These are phyloP conservation scores for Mesocentrotus franciscanus DNA, from an alignment of 53 echinoderm and acorn worm genomes.

Conservation along the genomic window DNA sequence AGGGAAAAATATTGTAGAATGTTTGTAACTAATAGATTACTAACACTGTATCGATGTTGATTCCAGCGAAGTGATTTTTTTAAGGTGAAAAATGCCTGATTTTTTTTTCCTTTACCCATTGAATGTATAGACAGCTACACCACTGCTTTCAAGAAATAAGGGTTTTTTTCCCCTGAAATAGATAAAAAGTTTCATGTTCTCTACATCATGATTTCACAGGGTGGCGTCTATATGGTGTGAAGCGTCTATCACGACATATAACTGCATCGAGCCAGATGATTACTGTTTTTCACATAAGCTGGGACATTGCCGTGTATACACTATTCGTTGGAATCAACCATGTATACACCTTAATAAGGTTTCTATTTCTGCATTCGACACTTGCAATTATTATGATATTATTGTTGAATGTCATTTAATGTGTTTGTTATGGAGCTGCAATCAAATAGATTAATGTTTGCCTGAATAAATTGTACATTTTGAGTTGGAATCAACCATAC, in stretches of 20 bases:
- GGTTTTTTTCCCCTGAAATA: not conserved
- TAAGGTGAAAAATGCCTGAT: not conserved
- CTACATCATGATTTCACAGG: not conserved
- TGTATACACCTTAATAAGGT: no score
- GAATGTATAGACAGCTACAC: not conserved
- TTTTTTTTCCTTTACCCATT: not conserved
- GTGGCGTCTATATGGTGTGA: not conserved
- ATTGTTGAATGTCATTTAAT: no score
- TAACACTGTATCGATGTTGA: not conserved
- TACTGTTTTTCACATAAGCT: no score
- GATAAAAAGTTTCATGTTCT: not conserved
- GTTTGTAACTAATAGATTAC: not conserved
- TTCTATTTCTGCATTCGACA: no score
- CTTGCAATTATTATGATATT: no score
- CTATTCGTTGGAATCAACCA: no score
- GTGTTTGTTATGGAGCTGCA: no score
- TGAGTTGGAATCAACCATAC: not conserved
- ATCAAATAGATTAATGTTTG: no score
- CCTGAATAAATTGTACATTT: not conserved
- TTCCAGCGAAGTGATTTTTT: not conserved
- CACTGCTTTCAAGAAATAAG: conserved; percentile 3
- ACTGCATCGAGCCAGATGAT: not conserved
- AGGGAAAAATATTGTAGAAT: not conserved
- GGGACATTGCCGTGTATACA: no score
- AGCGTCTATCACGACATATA: not conserved